Evolutionary conservation across 1,140 invertebrate species (phyloP).

Genomic region (Bombus soroeensis): DNA sequence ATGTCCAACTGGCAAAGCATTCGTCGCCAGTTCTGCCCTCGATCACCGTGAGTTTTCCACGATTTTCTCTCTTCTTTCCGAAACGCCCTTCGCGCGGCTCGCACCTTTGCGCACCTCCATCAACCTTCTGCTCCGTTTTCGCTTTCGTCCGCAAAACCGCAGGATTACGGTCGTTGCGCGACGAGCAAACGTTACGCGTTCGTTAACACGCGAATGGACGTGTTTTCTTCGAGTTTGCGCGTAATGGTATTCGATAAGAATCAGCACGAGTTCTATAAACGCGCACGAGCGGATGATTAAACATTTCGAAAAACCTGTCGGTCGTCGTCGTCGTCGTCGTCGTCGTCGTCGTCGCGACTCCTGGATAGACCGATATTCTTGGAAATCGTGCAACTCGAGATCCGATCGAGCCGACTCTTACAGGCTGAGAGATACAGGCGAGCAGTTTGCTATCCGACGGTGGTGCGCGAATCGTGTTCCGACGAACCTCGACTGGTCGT

Average conservation of each 20-base stretch:
- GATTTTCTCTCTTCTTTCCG: background rate
- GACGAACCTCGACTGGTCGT: background rate
- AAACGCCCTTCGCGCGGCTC: background rate
- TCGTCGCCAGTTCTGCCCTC: constrained; percentile 71
- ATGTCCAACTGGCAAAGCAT: constrained; percentile 66
- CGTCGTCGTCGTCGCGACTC: background rate
- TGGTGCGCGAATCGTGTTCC: background rate
- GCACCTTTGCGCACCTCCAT: background rate
- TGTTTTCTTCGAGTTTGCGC: no score
- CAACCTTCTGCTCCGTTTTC: background rate
- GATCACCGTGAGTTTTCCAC: constrained; percentile 77
- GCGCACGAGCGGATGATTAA: background rate
- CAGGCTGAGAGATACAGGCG: no score
- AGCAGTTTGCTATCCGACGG: constrained; percentile 43
- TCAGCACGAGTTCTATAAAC: background rate
- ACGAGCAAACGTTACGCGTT: background rate
- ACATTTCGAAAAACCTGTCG: background rate
- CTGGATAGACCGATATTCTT: background rate
- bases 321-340: background rate
- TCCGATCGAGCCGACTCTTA: no score
- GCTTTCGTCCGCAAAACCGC: background rate
- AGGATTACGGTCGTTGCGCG: background rate
- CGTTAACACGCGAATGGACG: background rate
- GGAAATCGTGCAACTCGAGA: background rate
- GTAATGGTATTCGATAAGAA: no score